phyloP scores from a whole-genome alignment of 1,140 invertebrate species.

The Conus ventricosus region DNA sequence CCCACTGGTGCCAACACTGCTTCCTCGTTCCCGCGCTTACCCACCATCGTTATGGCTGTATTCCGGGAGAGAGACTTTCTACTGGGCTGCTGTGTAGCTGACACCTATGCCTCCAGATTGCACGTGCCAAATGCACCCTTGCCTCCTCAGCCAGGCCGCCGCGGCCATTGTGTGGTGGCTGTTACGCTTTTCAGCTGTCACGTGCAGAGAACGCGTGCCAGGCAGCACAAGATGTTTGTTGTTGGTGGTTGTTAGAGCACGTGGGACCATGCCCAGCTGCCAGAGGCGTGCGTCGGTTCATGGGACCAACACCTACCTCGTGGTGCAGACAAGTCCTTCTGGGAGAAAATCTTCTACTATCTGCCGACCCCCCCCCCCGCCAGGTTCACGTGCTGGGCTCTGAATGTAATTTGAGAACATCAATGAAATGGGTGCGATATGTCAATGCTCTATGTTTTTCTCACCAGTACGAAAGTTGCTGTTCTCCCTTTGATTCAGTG shows the following conservation, averaged over 20 bases:
- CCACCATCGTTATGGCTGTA: conserved; percentile 91
- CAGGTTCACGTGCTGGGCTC: neutral
- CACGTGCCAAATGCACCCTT: conserved; percentile 79
- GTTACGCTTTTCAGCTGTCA: conserved; percentile 83
- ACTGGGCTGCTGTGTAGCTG: conserved; percentile 83
- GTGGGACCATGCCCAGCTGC: conserved; percentile 75
- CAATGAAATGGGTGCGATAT: no score
- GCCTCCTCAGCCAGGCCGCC: conserved; percentile 80
- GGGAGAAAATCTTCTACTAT: conserved; percentile 86
- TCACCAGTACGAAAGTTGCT: no score
- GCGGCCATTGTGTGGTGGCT: conserved; percentile 81
- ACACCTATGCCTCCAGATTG: conserved; percentile 79
- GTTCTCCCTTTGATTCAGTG: no score
- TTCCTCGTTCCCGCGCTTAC: conserved; percentile 85
- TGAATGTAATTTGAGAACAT: no score
- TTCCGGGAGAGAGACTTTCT: conserved; percentile 92
- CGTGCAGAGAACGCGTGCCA: conserved; percentile 89
- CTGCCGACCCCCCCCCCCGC: no score
- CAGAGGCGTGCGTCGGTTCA: conserved; percentile 77
- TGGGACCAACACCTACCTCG: conserved; percentile 80
- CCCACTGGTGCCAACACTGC: conserved; percentile 86
- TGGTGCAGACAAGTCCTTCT: conserved; percentile 86
- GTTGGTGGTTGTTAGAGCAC: conserved; percentile 91
- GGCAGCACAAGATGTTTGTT: conserved; percentile 85
- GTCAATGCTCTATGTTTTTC: no score